Evolutionary conservation across 2,888 invertebrate genomes (phyloP).

Genomic region (Strigamia crassipes): DNA sequence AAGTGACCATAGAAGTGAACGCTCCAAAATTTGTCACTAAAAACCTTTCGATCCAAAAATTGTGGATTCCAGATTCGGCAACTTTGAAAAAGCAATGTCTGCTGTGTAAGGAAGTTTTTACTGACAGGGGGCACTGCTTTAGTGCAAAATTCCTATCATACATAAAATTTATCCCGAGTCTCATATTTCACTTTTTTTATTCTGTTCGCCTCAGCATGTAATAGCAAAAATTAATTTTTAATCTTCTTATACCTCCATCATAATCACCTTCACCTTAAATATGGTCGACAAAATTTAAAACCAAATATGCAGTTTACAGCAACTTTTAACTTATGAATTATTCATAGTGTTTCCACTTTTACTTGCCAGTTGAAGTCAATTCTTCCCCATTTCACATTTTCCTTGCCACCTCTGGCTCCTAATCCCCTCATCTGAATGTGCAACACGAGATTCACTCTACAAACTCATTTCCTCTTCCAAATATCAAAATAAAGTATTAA

Average conservation of each 20-base stretch:
- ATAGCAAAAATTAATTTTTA: too few relatives aligned
- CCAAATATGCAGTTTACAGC: neutral
- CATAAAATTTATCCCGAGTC: too few relatives aligned
- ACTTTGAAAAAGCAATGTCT: too few relatives aligned
- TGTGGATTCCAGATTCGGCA: too few relatives aligned
- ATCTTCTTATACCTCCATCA: neutral
- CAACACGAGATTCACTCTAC: constrained; percentile 37
- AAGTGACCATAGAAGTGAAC: too few relatives aligned
- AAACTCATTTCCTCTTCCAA: constrained; percentile 2
- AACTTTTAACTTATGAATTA: neutral
- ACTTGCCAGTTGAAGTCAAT: constrained; percentile 1
- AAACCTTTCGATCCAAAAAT: too few relatives aligned
- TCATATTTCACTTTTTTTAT: too few relatives aligned
- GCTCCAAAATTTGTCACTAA: too few relatives aligned
- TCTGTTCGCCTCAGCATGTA: too few relatives aligned
- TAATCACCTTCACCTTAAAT: neutral
- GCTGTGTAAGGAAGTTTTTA: too few relatives aligned
- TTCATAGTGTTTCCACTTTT: constrained; percentile 10
- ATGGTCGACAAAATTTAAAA: neutral
- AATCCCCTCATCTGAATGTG: constrained; percentile 34
- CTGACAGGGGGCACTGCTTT: too few relatives aligned
- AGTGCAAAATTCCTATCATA: too few relatives aligned
- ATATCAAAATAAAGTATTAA: constrained; percentile 11
- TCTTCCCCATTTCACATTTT: constrained; percentile 10
- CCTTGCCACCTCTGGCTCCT: neutral